Evolutionary conservation across 2,797 vertebrate genomes (phyloP).

Genomic region (Neosalanx taihuensis): DNA sequence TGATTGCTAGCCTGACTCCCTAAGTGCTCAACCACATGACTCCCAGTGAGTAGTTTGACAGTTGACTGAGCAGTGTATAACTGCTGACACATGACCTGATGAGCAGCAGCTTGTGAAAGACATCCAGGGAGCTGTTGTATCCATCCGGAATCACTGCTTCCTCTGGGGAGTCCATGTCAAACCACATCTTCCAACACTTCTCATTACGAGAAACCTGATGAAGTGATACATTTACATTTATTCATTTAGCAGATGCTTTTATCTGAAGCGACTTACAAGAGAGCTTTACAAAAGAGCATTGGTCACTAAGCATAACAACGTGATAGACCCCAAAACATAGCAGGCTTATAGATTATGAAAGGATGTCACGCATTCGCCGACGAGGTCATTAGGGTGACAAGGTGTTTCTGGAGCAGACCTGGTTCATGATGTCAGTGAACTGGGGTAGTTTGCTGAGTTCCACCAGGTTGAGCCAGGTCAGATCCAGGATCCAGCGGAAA

Average conservation of each 20-base stretch:
- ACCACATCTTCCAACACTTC: slow-evolving; percentile 80
- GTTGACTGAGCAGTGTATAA: slow-evolving; percentile 35
- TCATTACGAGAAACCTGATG: slow-evolving; percentile 73
- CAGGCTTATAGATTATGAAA: too few species aligned
- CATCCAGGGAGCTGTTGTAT: slow-evolving; percentile 75
- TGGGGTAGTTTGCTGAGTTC: slow-evolving; percentile 77
- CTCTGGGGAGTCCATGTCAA: slow-evolving; percentile 78
- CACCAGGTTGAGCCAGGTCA: slow-evolving; percentile 81
- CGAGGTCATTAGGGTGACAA: background rate
- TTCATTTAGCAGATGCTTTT: too few species aligned
- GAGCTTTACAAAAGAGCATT: too few species aligned
- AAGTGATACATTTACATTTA: background rate
- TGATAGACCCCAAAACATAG: too few species aligned
- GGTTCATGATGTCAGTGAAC: slow-evolving; percentile 74
- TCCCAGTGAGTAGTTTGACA: too few species aligned
- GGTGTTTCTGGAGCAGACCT: slow-evolving; percentile 57
- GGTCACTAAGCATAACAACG: too few species aligned
- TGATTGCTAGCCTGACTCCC: too few species aligned
- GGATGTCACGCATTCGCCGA: background rate
- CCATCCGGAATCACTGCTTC: slow-evolving; percentile 78
- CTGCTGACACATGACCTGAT: slow-evolving; percentile 78
- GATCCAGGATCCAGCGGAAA: slow-evolving; percentile 79
- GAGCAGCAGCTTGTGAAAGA: slow-evolving; percentile 78
- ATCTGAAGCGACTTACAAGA: too few species aligned
- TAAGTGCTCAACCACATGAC: background rate